Evolutionary conservation across 1,140 invertebrate genomes (phyloP), one percentile per base, ranked within the genome.

Genomic region (Lepidurus packardi): DNA sequence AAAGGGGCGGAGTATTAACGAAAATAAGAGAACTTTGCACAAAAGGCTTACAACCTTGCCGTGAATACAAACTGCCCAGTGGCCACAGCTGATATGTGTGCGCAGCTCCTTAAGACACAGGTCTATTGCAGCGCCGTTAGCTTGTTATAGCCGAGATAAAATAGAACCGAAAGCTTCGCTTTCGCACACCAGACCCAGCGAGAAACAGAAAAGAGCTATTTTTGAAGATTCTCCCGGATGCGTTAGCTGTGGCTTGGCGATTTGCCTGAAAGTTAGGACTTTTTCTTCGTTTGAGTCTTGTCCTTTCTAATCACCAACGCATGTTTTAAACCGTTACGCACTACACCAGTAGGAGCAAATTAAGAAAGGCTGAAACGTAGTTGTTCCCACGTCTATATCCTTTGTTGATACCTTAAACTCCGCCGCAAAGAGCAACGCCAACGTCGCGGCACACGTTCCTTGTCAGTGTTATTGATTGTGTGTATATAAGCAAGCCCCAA

Each of bases 151-250:
- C 53, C 53, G 53, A 65, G 53, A 65, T 65, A 65, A 65, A 65
- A 65, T 65, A 65, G 53, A 65, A 13, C 21, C 16, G 16, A 65
- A 65, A 9, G 53, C 53, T 65, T 13, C 16, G 53, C 53, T 65
- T 65, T 65, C 53, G 53, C 53, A 65, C 53, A n/a, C 53, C 4
- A n/a, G 53, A 0, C 53, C 9, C 53, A 16, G 6, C 53, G 21
- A 13, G 53, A 7, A 65, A 65, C 16, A 65, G 53, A 65, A 65
- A 65, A 21, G 53, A n/a, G 16, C 53, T 65, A 65, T 65, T 65
- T 65, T 65, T 65, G 53, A 65, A 65, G 53, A 65, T 65, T 47
- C 53, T 16, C 53, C 53, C 53, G 53, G 53, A 65, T 16, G 53
- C 53, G 16, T 47, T 47, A 10, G 45, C 16, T 10, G 45, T 47